Percentiles rank a stretch among this genome's conserved stretches.
These are phyloP conservation scores for Magallana gigas DNA, from an alignment of 1,140 invertebrate genomes.

Conservation along the genomic window DNA sequence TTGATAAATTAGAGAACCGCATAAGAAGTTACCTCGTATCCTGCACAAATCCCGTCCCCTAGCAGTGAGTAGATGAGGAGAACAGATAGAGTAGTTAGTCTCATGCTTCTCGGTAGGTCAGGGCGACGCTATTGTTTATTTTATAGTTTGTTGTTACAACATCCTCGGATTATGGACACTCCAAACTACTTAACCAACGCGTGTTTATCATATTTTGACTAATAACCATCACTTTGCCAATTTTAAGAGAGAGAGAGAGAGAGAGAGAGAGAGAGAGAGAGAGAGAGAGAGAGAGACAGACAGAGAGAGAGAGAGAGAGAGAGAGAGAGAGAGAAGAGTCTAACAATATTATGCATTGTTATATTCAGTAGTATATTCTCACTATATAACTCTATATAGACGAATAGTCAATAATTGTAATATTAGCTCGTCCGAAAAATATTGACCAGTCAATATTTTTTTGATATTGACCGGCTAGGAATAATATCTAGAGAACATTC, in stretches of 20 bases:
- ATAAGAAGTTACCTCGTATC: not conserved
- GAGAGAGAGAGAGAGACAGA: not conserved
- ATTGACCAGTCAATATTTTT: too few relatives aligned
- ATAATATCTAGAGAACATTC: too few relatives aligned
- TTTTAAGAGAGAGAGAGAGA: conserved; percentile 15
- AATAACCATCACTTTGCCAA: not conserved
- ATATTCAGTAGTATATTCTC: too few relatives aligned
- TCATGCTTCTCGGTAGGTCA: not conserved
- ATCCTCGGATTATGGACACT: not conserved
- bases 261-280: not conserved
- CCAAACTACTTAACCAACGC: not conserved
- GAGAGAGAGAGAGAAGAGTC: not conserved
- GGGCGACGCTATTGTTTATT: not conserved
- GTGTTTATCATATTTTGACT: not conserved
- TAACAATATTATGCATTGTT: too few relatives aligned
- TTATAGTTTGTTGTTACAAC: not conserved
- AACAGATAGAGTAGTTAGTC: not conserved
- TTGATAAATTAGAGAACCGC: too few relatives aligned
- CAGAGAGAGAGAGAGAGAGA: not conserved
- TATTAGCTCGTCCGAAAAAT: too few relatives aligned
- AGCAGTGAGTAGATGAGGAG: not conserved
- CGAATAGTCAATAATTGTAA: too few relatives aligned
- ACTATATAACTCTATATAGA: too few relatives aligned
- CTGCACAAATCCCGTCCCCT: not conserved
- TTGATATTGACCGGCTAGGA: too few relatives aligned